A percentile compares a stretch with the other conserved stretches of the same genome.
Conservation (phyloP, 2,113 vertebrate species). For the Indicator maculatus region DNA sequence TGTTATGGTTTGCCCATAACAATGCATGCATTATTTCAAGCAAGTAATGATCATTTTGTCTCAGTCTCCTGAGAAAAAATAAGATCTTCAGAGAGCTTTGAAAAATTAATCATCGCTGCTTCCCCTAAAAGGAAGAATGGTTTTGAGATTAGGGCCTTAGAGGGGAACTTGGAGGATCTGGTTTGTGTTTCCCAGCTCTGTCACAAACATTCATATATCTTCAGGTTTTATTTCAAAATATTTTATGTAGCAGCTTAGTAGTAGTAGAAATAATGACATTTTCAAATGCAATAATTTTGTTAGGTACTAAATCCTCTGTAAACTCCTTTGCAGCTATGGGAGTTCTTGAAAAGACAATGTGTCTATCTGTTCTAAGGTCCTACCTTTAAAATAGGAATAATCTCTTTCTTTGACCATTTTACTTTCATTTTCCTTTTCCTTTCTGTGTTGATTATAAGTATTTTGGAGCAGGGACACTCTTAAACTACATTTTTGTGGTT, state of each 20-base stretch:
- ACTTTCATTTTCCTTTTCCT: not conserved
- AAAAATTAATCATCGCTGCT: conserved; percentile 28
- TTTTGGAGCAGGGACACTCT: not conserved
- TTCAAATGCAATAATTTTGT: conserved; percentile 2
- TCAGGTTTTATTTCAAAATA: conserved; percentile 13
- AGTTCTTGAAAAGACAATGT: not conserved
- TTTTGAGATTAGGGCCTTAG: conserved; percentile 39
- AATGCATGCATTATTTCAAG: not conserved
- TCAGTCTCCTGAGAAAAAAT: not conserved
- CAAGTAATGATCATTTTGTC: conserved; percentile 10
- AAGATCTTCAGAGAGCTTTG: not conserved
- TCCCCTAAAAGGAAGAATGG: conserved; percentile 32
- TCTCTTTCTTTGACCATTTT: not conserved
- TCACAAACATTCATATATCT: not conserved
- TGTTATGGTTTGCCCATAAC: not conserved
- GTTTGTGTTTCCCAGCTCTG: conserved; percentile 18
- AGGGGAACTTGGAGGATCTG: not conserved
- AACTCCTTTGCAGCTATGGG: not conserved
- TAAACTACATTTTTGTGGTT: not conserved
- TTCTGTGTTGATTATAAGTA: not conserved
- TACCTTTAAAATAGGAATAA: not conserved
- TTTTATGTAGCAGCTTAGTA: conserved; percentile 1
- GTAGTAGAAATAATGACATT: conserved; percentile 21
- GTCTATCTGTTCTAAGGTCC: not conserved
- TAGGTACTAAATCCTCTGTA: conserved; percentile 1